phyloP scores from a whole-genome alignment of 2,797 vertebrate genomes.

The Yasuhikotakia modesta region DNA sequence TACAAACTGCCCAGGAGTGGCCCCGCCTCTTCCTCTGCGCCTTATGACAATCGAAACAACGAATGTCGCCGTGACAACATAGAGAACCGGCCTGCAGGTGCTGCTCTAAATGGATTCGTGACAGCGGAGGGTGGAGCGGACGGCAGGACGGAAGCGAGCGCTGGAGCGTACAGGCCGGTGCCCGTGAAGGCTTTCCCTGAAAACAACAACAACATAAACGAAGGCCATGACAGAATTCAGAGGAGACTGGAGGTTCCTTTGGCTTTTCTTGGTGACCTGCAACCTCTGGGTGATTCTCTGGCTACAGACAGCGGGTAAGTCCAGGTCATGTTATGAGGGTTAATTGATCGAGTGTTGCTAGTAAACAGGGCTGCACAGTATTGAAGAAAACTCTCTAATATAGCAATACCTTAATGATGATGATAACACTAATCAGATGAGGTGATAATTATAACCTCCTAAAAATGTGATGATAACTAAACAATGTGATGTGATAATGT shows the following conservation, averaged over 20 bases:
- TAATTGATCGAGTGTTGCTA: no score
- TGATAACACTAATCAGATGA: no score
- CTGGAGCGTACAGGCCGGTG: slow-evolving; percentile 65
- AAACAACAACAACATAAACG: slow-evolving; percentile 75
- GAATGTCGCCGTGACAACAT: slow-evolving; percentile 73
- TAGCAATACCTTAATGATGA: no score
- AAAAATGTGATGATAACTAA: no score
- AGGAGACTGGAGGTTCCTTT: slow-evolving; percentile 76
- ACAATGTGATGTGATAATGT: no score
- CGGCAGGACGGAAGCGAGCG: slow-evolving; percentile 39
- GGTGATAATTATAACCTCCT: no score
- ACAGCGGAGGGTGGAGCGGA: slow-evolving; percentile 58
- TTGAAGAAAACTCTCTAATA: no score
- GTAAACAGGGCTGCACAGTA: no score
- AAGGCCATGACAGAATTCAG: slow-evolving; percentile 75
- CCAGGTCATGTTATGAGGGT: background rate
- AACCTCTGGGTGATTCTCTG: slow-evolving; percentile 80
- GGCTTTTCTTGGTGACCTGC: slow-evolving; percentile 81
- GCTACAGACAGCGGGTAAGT: slow-evolving; percentile 89
- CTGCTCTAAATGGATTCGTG: slow-evolving; percentile 80
- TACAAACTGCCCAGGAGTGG: slow-evolving; percentile 87
- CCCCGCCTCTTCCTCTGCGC: slow-evolving; percentile 70
- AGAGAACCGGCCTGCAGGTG: slow-evolving; percentile 64
- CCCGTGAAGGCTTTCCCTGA: slow-evolving; percentile 75
- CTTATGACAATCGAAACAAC: slow-evolving; percentile 74